phyloP scores from a whole-genome alignment of 2,113 vertebrate species.

The Peromyscus maniculatus region DNA sequence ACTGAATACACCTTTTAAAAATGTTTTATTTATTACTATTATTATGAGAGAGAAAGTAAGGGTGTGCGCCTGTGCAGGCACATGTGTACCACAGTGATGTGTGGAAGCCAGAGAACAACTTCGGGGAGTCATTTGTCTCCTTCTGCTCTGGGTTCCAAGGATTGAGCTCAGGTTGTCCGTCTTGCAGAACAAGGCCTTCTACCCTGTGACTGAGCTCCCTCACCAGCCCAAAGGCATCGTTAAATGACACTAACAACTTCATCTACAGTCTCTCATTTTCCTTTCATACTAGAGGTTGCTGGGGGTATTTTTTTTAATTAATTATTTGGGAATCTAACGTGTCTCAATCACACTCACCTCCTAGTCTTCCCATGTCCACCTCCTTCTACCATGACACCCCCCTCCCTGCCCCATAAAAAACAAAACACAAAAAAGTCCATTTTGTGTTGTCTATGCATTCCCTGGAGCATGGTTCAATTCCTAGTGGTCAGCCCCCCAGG shows the following conservation, averaged over 20 bases:
- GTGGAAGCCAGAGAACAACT: background rate
- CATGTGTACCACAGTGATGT: background rate
- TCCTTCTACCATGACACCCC: no score
- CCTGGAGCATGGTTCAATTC: background rate
- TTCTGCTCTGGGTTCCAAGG: background rate
- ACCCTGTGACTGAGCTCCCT: background rate
- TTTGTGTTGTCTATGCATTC: background rate
- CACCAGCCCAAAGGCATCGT: background rate
- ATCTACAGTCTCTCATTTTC: background rate
- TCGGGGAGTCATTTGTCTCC: background rate
- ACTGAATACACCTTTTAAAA: background rate
- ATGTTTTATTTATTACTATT: background rate
- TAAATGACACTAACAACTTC: background rate
- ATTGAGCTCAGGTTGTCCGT: background rate
- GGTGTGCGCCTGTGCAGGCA: background rate
- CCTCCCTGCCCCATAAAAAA: background rate
- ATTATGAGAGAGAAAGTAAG: background rate
- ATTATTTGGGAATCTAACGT: background rate
- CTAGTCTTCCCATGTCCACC: background rate
- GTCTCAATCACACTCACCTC: background rate
- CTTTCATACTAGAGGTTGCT: constrained; percentile 18
- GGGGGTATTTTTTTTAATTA: background rate
- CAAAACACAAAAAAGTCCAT: background rate
- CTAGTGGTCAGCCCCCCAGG: background rate
- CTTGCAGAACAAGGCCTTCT: background rate